These are phyloP conservation scores for Loripinus fragilis DNA, from an alignment of 2,888 invertebrate species.

Conservation along the genomic window DNA sequence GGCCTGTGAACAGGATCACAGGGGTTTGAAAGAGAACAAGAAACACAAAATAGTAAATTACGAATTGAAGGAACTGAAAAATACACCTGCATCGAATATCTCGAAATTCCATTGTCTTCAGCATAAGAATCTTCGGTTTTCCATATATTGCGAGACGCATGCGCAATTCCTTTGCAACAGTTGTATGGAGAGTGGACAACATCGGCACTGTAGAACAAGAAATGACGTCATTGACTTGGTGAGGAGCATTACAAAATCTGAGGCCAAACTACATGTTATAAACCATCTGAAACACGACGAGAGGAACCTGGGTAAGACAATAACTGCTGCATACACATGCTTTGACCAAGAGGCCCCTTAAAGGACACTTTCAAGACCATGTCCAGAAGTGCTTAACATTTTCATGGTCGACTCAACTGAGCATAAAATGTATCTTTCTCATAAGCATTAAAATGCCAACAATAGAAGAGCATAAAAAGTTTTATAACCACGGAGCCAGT, in stretches of 20 bases:
- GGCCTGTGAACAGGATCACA: slow-evolving; percentile 36
- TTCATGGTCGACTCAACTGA: too few relatives aligned
- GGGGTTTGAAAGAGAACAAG: slow-evolving; percentile 16
- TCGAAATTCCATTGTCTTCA: slow-evolving; percentile 48
- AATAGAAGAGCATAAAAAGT: too few relatives aligned
- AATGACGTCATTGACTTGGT: slow-evolving; percentile 43
- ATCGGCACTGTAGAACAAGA: slow-evolving; percentile 37
- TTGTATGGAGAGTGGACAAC: slow-evolving; percentile 38
- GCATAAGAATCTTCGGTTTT: slow-evolving; percentile 22
- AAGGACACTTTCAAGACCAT: too few relatives aligned
- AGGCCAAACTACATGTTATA: slow-evolving; percentile 47
- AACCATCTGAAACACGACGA: slow-evolving; percentile 51
- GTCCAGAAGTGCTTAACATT: too few relatives aligned
- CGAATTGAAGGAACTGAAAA: slow-evolving; percentile 53
- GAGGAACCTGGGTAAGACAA: slow-evolving; percentile 38
- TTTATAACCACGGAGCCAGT: too few relatives aligned
- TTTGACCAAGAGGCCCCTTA: too few relatives aligned
- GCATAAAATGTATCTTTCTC: too few relatives aligned
- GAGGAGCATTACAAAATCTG: slow-evolving; percentile 47
- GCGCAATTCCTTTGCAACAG: slow-evolving; percentile 48
- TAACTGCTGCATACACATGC: too few relatives aligned
- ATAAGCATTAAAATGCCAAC: too few relatives aligned
- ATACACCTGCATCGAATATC: slow-evolving; percentile 46
- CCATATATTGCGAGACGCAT: slow-evolving; percentile 47
- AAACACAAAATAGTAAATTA: slow-evolving; percentile 41